phyloP scores from a whole-genome alignment of 2,888 invertebrate species.

The Papilio gigon region DNA sequence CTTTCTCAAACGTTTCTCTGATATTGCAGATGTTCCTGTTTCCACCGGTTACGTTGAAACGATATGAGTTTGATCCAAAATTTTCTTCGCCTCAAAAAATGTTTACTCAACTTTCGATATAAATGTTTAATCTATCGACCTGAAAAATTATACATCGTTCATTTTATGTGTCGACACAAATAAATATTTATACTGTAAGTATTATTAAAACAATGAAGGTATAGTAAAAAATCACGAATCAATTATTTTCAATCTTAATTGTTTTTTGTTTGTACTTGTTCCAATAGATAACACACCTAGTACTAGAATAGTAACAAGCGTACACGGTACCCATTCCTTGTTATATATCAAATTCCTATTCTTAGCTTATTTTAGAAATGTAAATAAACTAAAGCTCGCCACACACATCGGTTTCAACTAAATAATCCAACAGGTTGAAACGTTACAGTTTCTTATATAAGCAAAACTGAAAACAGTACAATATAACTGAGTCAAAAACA shows the following conservation, averaged over 20 bases:
- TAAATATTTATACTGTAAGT: slow-evolving; percentile 1
- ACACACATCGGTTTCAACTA: no score
- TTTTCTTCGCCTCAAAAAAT: slow-evolving; percentile 25
- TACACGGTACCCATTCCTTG: no score
- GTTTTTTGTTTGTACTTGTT: background rate
- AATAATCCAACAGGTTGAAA: no score
- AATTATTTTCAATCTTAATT: background rate
- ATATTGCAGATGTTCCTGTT: no score
- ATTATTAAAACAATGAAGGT: background rate
- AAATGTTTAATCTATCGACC: slow-evolving; percentile 15
- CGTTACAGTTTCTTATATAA: no score
- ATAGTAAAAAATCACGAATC: background rate
- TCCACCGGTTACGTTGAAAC: background rate
- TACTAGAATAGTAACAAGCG: background rate
- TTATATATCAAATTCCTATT: no score
- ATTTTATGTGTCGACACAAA: background rate
- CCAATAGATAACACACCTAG: background rate
- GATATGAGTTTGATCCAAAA: slow-evolving; percentile 19
- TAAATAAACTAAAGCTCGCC: no score
- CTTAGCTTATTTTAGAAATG: no score
- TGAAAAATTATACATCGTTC: slow-evolving; percentile 15
- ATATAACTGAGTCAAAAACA: no score
- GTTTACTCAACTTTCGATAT: slow-evolving; percentile 13
- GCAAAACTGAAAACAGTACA: no score
- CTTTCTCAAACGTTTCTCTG: no score